Conservation (phyloP, 2,888 invertebrate species). For the Agriopis aurantiaria region DNA sequence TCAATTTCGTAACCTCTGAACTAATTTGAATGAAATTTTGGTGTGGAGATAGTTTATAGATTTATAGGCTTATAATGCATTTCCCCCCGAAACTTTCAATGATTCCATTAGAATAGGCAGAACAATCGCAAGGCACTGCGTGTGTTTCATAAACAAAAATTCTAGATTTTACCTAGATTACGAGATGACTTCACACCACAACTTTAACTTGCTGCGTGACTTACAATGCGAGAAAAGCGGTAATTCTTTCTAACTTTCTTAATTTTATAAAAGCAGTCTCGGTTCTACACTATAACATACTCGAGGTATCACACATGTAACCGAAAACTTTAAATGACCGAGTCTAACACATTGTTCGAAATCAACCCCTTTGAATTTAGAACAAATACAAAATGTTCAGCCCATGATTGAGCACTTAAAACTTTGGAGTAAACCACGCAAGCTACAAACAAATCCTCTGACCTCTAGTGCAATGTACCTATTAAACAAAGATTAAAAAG, state of each 20-base stretch:
- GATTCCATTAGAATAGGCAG: no score
- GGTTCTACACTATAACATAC: neutral
- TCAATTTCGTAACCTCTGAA: no score
- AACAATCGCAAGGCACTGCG: no score
- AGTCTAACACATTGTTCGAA: neutral
- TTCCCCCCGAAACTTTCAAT: no score
- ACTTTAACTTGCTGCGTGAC: neutral
- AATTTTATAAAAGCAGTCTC: neutral
- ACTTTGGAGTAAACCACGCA: conserved; percentile 2
- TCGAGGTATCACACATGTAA: neutral
- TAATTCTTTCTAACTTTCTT: neutral
- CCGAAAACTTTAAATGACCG: neutral
- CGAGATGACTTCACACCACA: no score
- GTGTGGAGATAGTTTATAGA: no score
- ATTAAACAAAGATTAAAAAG: neutral
- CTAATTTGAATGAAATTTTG: no score
- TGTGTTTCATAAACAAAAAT: no score
- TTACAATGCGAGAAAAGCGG: neutral
- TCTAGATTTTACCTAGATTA: no score
- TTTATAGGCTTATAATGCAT: no score
- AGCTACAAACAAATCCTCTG: conserved; percentile 9
- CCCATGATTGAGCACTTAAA: conserved; percentile 9
- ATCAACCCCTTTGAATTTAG: conserved; percentile 2
- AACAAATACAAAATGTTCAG: conserved; percentile 12
- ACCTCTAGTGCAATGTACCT: neutral